phyloP scores from a whole-genome alignment of 1,140 invertebrate genomes.

The Eupristina koningsbergeri region DNA sequence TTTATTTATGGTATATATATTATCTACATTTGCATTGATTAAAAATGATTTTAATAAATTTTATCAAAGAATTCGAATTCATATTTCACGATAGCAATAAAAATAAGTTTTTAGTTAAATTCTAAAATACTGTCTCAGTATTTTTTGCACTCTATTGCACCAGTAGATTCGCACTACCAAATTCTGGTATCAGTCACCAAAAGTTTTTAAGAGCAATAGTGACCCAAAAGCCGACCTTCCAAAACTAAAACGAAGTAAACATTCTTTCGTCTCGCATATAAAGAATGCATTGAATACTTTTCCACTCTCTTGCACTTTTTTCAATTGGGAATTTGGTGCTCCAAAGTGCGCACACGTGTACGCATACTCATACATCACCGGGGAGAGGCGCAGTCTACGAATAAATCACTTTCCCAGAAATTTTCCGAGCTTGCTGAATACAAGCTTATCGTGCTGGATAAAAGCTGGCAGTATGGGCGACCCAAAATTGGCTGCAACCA shows the following conservation, averaged over 20 bases:
- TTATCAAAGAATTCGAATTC: too few species aligned
- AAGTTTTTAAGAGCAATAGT: neutral
- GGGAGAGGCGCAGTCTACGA: slow-evolving; percentile 14
- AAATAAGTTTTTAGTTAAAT: too few species aligned
- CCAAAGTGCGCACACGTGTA: neutral
- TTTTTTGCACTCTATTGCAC: neutral
- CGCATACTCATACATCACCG: slow-evolving; percentile 4
- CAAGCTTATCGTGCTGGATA: slow-evolving; percentile 23
- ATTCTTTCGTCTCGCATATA: slow-evolving; percentile 44
- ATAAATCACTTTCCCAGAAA: slow-evolving; percentile 40
- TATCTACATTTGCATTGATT: too few species aligned
- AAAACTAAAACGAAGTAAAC: slow-evolving; percentile 25
- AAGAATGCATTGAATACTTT: slow-evolving; percentile 48
- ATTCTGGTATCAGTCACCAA: neutral
- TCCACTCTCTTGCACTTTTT: slow-evolving; percentile 36
- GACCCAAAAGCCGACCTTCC: slow-evolving; percentile 39
- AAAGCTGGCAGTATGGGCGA: slow-evolving; percentile 20
- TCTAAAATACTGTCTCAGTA: neutral
- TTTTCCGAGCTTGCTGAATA: neutral
- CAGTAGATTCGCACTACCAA: neutral
- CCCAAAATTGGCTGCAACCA: slow-evolving; percentile 22
- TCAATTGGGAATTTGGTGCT: neutral
- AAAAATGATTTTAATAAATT: too few species aligned
- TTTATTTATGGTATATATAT: neutral
- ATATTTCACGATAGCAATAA: too few species aligned